A percentile compares a stretch with the other conserved stretches of the same genome.
Evolutionary conservation across 1,140 invertebrate species (phyloP).

Genomic region (Rhopalosiphum padi): DNA sequence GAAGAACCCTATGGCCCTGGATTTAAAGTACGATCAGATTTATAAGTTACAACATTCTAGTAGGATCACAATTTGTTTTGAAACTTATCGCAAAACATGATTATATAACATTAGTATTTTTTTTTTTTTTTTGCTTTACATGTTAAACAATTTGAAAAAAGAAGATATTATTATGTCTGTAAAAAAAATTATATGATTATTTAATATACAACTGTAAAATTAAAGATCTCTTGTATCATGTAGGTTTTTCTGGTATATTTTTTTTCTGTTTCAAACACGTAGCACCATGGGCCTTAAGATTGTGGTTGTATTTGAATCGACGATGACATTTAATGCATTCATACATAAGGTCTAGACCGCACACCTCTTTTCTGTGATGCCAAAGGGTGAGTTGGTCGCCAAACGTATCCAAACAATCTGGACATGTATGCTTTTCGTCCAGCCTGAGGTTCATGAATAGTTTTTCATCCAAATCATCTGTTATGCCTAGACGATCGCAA

Average conservation of each 20-base stretch:
- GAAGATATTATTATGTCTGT: not conserved
- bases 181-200: not conserved
- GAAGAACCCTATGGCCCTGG: conserved; percentile 89
- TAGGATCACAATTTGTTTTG: conserved; percentile 1
- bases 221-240: conserved; percentile 42
- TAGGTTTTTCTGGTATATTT: conserved; percentile 16
- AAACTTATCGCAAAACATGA: not conserved
- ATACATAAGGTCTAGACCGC: conserved; percentile 60
- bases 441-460: conserved; percentile 45
- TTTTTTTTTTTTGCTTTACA: not conserved
- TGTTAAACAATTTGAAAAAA: not conserved
- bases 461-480: conserved; percentile 37
- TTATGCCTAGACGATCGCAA: not conserved
- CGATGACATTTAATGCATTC: conserved; percentile 60
- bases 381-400: not conserved
- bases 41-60: conserved; percentile 69
- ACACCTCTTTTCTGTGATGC: conserved; percentile 59
- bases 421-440: conserved; percentile 41
- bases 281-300: conserved; percentile 59
- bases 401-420: conserved; percentile 49
- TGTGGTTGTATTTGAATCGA: conserved; percentile 60
- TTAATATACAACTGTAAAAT: not conserved
- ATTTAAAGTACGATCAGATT: conserved; percentile 82
- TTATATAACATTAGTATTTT: conserved; percentile 27
- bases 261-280: conserved; percentile 56